A percentile compares a stretch with the other conserved stretches of the same genome.
Conservation (phyloP, 2,113 vertebrate genomes). For the Pantherophis guttatus region DNA sequence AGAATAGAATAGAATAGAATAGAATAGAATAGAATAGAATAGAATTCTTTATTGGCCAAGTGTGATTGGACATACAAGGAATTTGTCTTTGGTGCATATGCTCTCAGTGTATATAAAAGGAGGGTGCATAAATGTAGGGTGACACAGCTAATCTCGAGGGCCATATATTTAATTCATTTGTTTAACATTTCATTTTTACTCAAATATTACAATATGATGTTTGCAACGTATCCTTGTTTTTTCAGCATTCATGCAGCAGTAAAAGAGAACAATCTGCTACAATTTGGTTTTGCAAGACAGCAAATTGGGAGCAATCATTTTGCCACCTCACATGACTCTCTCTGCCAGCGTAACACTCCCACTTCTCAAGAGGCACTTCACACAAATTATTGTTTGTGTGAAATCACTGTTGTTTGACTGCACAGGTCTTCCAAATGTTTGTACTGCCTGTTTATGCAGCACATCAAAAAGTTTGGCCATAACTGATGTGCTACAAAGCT, state of each 20-base stretch:
- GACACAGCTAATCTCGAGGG: not conserved
- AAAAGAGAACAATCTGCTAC: not conserved
- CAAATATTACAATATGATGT: not conserved
- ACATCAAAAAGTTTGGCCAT: not conserved
- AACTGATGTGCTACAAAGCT: conserved; percentile 5
- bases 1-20: too few relatives aligned
- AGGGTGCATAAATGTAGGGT: not conserved
- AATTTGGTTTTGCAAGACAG: not conserved
- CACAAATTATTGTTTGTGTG: not conserved
- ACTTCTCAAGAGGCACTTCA: not conserved
- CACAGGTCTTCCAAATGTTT: not conserved
- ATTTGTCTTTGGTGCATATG: too few relatives aligned
- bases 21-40: too few relatives aligned
- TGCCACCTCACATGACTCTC: not conserved
- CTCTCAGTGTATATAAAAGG: too few relatives aligned
- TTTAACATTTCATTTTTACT: not conserved
- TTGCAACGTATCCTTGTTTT: not conserved
- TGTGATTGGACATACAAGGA: too few relatives aligned
- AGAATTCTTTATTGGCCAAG: too few relatives aligned
- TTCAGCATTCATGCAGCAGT: rapidly evolving
- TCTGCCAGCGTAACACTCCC: rapidly evolving
- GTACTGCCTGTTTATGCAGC: not conserved
- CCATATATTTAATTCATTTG: not conserved
- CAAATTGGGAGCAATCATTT: rapidly evolving
- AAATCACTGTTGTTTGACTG: not conserved